Base-by-base conservation (phyloP, 53 echinoderm and acorn worm species). In the Luidia sarsii region DNA sequence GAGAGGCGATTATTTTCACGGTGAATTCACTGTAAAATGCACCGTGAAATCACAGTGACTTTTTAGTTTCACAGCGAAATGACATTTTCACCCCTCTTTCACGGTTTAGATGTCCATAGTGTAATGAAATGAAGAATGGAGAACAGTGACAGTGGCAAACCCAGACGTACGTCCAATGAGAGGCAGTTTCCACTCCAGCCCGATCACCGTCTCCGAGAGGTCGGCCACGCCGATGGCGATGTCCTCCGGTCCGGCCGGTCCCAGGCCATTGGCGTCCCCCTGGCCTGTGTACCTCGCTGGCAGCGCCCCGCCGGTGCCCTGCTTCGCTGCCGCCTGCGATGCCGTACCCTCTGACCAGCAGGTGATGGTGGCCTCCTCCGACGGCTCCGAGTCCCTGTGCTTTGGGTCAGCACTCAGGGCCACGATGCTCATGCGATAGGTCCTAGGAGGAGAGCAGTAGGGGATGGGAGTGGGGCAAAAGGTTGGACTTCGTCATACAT, bases 361-460 rank as follows among this genome's bases (percentile, higher is more conserved):
- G 18, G 73, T 68, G 30, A 91, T 71, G 14, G 66, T 56, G 24
- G 79, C 67, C 41, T 85, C 70, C 8, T 92, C 86, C 7, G 89
- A 89, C 13, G 68, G 83, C 60, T 82, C 53, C 0, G 92, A 92
- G 73, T 92, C 89, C 18, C 75, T 7, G 56, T 81, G 89, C 39
- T 59, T 82, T 1, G 88, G 68, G 60, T 89, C 86, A 32, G 85
- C 82, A 55, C 86, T 70, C 23, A 92, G 69, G 29, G 92, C 92
- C 5, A 70, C 74, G 36, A 92, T 89, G 43, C 86, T 89, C 55
- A 92, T 64, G 39, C 67, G 72, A 43, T 92, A 92, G 22, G 85
- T 81, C 79, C 92, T 92, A n/a, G n/a, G n/a, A n/a, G n/a, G n/a
- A n/a, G n/a, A n/a, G n/a, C n/a, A n/a, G n/a, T n/a, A n/a, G n/a